Percentiles rank a stretch among this genome's conserved stretches.
Evolutionary conservation across 2,888 invertebrate species (phyloP).

Genomic region (Plutella xylostella): DNA sequence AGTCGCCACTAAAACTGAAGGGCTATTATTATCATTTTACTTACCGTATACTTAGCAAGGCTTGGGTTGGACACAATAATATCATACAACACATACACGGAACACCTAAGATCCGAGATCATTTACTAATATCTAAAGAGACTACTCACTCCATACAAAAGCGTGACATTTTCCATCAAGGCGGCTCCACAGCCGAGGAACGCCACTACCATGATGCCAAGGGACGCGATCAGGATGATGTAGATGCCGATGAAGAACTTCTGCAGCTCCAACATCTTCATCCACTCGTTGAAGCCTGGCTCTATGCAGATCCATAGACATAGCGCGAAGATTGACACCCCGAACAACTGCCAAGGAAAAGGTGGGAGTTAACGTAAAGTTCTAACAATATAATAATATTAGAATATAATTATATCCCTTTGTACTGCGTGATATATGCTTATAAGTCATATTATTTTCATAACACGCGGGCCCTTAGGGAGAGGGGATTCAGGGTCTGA

Average conservation of each 20-base stretch:
- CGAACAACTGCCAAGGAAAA: slow-evolving; percentile 74
- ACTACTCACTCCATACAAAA: slow-evolving; percentile 77
- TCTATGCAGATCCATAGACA: slow-evolving; percentile 87
- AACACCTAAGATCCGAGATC: too few species aligned
- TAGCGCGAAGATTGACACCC: slow-evolving; percentile 81
- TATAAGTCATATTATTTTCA: too few species aligned
- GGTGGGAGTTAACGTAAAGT: not conserved
- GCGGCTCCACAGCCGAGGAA: slow-evolving; percentile 88
- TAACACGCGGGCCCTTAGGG: too few species aligned
- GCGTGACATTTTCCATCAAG: slow-evolving; percentile 77
- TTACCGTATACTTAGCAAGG: too few species aligned
- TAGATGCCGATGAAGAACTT: slow-evolving; percentile 88
- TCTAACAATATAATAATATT: not conserved
- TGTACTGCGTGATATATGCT: too few species aligned
- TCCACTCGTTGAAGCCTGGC: slow-evolving; percentile 85
- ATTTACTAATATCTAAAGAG: too few species aligned
- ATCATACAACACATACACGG: too few species aligned
- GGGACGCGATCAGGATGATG: slow-evolving; percentile 78
- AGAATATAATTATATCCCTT: too few species aligned
- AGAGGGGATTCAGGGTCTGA: too few species aligned
- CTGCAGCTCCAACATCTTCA: slow-evolving; percentile 78
- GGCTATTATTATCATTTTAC: too few species aligned
- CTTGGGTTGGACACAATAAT: too few species aligned
- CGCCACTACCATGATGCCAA: slow-evolving; percentile 80
- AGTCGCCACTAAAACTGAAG: too few species aligned